Evolutionary conservation across 2,797 vertebrate species (phyloP), one percentile per base, ranked within the genome.

Genomic region (Catamblyrhynchus diadema): DNA sequence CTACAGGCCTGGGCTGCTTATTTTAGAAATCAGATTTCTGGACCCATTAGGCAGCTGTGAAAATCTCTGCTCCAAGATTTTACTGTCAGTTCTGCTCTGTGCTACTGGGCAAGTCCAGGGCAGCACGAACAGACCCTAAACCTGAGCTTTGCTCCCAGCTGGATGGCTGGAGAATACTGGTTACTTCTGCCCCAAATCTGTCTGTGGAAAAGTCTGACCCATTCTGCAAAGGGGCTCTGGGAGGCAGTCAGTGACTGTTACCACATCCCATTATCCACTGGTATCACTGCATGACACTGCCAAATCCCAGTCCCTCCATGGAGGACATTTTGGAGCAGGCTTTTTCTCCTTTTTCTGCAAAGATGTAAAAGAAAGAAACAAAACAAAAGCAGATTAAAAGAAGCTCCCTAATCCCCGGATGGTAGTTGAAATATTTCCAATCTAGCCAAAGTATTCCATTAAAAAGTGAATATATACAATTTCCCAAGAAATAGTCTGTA

Each of bases 301-400:
- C 85, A 91, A 87, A 90, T 77, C 57, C 75, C 12, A 4, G 0
- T 71, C 28, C 45, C 24, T 90, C 75, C 3, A 0, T 3, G 17
- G 41, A 81, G 44, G 64, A 73, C 23, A 23, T 84, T 81, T 81
- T 12, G 1, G 73, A 79, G 62, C 33, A 41, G 18, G 42, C 35
- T 88, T 86, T 78, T 81, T n/a, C 65, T 88, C 53, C 57, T 77
- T 71, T 54, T 88, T 78, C 69, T 78, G 47, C 59, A 79, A 88
- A 79, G 66, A 65, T 2, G 14, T 48, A 27, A 83, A 89, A 84
- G 83, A 81, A 78, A 33, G n/a, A 77, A 93, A 37, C 44, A 74
- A 86, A 93, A 50, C 47, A 80, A 93, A 93, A 84, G 27, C 73
- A 61, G 77, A 83, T 92, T 90, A 61, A 83, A 94, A 86, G 77